Evolutionary conservation across 2,888 invertebrate genomes (phyloP), one percentile per base, ranked within the genome.

Genomic region (Eristalinus sepulchralis): DNA sequence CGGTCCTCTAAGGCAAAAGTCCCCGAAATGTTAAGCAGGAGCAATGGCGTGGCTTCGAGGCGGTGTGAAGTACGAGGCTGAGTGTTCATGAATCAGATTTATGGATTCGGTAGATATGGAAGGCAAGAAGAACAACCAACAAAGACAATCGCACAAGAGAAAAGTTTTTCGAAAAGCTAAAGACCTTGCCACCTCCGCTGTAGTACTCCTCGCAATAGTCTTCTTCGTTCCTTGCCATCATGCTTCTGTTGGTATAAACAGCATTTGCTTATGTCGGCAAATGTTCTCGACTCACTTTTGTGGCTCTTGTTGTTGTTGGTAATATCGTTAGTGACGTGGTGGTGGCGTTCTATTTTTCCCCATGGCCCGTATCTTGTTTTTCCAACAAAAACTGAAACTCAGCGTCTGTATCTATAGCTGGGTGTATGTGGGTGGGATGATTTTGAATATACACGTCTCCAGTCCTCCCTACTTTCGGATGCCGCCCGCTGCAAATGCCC

Each of bases 231-330:
- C 2, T 34, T 27, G 31, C 47, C 20, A 20, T 31, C 34, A 17
- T 20, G 62, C 31, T 64, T 63, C n/a, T n/a, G 8, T 71, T 59
- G 55, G 67, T 63, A 47, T 63, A 68, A 72, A 77, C 39, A 70
- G 55, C 64, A 70, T 82, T 82, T 82, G 82, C 86, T 86, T 86
- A 82, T 82, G 86, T 86, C 78, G 82, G 82, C 82, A 82, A 86
- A 86, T 78, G 86, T 75, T 78, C 75, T 79, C 47, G 17, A 47
- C 47, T 79, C 63, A n/a, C 73, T 62, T 67, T 80, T 20, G n/a
- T 70, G 53, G 20, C 36, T 59, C 53, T 76, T 68, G n/a, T 39
- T 39, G 39, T n/a, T 39, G 39, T 17, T 47, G 47, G 47, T 47
- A 47, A 47, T 47, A 17, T 47, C 47, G n/a, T 47, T 47, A 47